Evolutionary conservation across 2,888 invertebrate genomes (phyloP).

Genomic region (Subacronicta megacephala): DNA sequence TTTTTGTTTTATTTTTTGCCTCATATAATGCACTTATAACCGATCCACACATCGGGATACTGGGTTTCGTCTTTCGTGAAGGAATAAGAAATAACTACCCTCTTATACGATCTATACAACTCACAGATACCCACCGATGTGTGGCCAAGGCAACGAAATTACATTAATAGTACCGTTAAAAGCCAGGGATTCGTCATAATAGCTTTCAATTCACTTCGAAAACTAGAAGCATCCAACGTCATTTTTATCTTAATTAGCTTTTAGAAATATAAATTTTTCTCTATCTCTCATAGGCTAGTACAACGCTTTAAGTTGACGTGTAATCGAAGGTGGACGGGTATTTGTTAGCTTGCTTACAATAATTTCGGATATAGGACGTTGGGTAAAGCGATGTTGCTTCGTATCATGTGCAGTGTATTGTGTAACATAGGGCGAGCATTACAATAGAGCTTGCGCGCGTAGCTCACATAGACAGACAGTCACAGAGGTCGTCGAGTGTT

Average conservation of each 20-base stretch:
- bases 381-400: slow-evolving; percentile 79
- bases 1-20: slow-evolving; percentile 73
- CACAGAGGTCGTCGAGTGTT: slow-evolving; percentile 72
- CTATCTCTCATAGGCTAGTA: slow-evolving; percentile 60
- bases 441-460: slow-evolving; percentile 78
- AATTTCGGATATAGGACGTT: slow-evolving; percentile 66
- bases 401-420: slow-evolving; percentile 69
- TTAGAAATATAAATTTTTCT: slow-evolving; percentile 61
- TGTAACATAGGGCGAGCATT: slow-evolving; percentile 63
- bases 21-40: slow-evolving; percentile 75
- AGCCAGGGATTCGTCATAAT: slow-evolving; percentile 71
- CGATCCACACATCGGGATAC: slow-evolving; percentile 31
- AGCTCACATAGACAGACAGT: slow-evolving; percentile 79
- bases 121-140: slow-evolving; percentile 22
- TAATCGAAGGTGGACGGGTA: slow-evolving; percentile 42
- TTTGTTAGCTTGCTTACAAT: slow-evolving; percentile 63
- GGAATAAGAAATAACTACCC: slow-evolving; percentile 4
- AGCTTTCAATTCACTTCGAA: slow-evolving; percentile 61
- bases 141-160: slow-evolving; percentile 38
- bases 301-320: slow-evolving; percentile 55
- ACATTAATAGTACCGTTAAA: slow-evolving; percentile 51
- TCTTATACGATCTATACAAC: slow-evolving; percentile 17
- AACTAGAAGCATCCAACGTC: slow-evolving; percentile 56
- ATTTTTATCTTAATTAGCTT: slow-evolving; percentile 68
- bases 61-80: slow-evolving; percentile 17